phyloP scores from a whole-genome alignment of 2,113 vertebrate species.

The Xyliphius kryptos region DNA sequence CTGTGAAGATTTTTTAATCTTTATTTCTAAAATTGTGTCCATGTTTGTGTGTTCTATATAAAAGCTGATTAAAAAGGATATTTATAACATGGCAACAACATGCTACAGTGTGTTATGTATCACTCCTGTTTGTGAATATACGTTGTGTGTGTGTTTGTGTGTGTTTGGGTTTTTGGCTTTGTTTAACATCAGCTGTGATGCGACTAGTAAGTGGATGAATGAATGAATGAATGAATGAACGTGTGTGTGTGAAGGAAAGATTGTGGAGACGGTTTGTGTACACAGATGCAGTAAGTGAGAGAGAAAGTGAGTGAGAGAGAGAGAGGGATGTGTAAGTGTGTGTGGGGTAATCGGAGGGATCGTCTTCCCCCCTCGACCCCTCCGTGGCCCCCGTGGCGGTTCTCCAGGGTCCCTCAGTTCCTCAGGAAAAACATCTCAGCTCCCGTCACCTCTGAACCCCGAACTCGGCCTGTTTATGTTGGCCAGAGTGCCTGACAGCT shows the following conservation, averaged over 20 bases:
- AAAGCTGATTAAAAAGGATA: too few relatives aligned
- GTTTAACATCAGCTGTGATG: too few relatives aligned
- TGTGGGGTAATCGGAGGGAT: constrained; percentile 64
- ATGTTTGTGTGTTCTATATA: too few relatives aligned
- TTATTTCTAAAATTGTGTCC: too few relatives aligned
- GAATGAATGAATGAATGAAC: constrained; percentile 43
- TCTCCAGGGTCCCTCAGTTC: constrained; percentile 82
- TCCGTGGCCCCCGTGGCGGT: constrained; percentile 62
- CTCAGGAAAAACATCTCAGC: constrained; percentile 90
- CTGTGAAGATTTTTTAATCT: too few relatives aligned
- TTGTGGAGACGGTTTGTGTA: constrained; percentile 68
- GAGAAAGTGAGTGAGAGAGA: constrained; percentile 28
- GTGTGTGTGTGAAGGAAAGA: constrained; percentile 73
- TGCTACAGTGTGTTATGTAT: too few relatives aligned
- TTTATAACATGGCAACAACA: too few relatives aligned
- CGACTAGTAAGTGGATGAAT: background rate
- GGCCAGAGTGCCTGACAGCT: constrained; percentile 93
- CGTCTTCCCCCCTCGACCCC: constrained; percentile 59
- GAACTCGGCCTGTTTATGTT: constrained; percentile 94
- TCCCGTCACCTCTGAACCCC: constrained; percentile 96
- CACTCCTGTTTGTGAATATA: too few relatives aligned
- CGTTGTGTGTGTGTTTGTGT: too few relatives aligned
- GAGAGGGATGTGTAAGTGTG: constrained; percentile 47
- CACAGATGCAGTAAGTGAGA: constrained; percentile 75
- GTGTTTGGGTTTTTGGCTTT: too few relatives aligned